phyloP scores from a whole-genome alignment of 92 coral and sea anemone species.

The Meandrina meandrites region DNA sequence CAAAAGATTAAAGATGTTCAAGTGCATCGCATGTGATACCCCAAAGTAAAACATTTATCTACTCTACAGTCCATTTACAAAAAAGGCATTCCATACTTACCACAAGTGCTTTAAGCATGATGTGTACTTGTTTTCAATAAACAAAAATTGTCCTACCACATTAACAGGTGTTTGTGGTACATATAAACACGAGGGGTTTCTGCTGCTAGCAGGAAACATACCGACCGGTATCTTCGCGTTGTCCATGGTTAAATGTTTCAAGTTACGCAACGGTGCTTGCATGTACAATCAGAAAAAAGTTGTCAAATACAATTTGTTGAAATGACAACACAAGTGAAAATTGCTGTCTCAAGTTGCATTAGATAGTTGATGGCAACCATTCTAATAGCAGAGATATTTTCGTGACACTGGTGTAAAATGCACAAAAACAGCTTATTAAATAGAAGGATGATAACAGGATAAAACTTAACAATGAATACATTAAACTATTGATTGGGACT shows the following conservation, averaged over 20 bases:
- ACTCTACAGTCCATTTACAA: neutral
- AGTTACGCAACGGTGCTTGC: constrained; percentile 6
- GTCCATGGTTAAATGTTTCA: constrained; percentile 8
- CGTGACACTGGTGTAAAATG: neutral
- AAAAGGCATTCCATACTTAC: constrained; percentile 15
- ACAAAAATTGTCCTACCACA: neutral
- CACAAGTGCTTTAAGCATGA: constrained; percentile 25
- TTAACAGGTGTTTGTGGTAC: constrained; percentile 8
- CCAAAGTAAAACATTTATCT: neutral
- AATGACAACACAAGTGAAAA: neutral
- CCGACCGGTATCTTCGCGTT: constrained; percentile 24
- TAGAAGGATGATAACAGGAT: neutral
- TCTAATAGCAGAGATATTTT: neutral
- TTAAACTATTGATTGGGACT: neutral
- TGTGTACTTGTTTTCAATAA: neutral
- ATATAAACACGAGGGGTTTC: constrained; percentile 6
- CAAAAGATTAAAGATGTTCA: neutral
- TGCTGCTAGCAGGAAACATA: constrained; percentile 8
- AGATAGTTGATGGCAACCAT: neutral
- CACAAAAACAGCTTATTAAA: neutral
- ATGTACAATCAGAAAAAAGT: neutral
- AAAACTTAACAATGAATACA: neutral
- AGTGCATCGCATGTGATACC: neutral
- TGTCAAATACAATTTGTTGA: neutral
- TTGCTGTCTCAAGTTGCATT: neutral